Conservation (phyloP, 2,888 invertebrate species). For the Ichneumon xanthorius region DNA sequence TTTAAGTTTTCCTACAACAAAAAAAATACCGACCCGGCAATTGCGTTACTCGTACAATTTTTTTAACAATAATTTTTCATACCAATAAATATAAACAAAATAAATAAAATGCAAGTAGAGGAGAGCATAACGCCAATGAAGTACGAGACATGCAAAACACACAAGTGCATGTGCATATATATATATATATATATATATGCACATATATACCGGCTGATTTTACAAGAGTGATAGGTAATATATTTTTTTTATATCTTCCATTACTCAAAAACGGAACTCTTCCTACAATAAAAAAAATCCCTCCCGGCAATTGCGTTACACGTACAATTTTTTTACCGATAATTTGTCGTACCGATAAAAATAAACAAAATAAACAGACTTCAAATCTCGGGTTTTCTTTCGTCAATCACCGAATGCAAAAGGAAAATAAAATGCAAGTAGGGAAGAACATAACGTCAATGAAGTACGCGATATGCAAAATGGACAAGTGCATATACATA, state of each 20-base stretch:
- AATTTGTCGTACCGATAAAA: neutral
- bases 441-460: slow-evolving; percentile 23
- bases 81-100: neutral
- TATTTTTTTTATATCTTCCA: too few species aligned
- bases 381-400: neutral
- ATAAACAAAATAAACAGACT: neutral
- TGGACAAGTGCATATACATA: slow-evolving; percentile 29
- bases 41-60: neutral
- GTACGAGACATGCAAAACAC: too few species aligned
- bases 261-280: too few species aligned
- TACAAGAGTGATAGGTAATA: too few species aligned
- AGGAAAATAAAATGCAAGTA: slow-evolving; percentile 11
- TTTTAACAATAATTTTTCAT: neutral
- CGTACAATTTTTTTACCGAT: neutral
- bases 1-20: too few species aligned
- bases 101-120: too few species aligned
- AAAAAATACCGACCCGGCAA: neutral
- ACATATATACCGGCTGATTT: too few species aligned
- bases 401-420: neutral
- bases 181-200: too few species aligned
- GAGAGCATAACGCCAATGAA: too few species aligned
- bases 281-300: neutral
- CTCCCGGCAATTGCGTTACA: neutral
- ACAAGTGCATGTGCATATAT: too few species aligned
- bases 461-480: slow-evolving; percentile 54